Conservation (phyloP, 2,888 invertebrate species). For the Papilio elwesi region DNA sequence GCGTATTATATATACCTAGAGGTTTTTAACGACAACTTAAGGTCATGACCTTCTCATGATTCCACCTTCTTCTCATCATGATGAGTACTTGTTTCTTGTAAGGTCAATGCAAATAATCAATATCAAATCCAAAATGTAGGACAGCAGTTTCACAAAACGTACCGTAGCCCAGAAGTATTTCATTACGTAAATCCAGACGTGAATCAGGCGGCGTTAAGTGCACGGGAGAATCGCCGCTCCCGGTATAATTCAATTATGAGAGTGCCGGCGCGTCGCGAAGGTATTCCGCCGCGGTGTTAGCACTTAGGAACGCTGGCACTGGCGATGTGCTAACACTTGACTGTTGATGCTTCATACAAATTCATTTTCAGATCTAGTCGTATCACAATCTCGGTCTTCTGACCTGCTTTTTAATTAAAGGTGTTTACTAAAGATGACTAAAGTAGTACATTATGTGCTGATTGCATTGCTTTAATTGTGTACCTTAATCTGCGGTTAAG, state of each 20-base stretch:
- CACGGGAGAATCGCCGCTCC: slow-evolving; percentile 74
- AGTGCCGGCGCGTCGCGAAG: slow-evolving; percentile 60
- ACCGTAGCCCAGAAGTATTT: slow-evolving; percentile 65
- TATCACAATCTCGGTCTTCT: neutral
- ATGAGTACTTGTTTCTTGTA: too few species aligned
- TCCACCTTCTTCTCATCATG: too few species aligned
- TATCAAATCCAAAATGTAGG: slow-evolving; percentile 52
- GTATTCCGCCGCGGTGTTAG: slow-evolving; percentile 44
- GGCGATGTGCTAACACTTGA: slow-evolving; percentile 29
- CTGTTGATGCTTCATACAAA: neutral
- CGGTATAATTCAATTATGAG: slow-evolving; percentile 79
- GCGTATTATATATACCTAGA: too few species aligned
- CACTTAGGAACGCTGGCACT: slow-evolving; percentile 27
- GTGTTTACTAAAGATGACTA: too few species aligned
- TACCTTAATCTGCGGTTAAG: too few species aligned
- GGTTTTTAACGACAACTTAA: too few species aligned
- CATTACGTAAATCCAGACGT: slow-evolving; percentile 63
- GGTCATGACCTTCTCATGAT: too few species aligned
- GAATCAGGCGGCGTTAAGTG: slow-evolving; percentile 74
- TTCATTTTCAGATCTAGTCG: neutral
- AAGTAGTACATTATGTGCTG: too few species aligned
- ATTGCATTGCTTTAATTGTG: too few species aligned
- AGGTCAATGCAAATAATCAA: neutral
- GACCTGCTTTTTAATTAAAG: neutral
- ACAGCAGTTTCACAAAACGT: slow-evolving; percentile 58